These are phyloP conservation scores for Acanthurus tractus DNA, from an alignment of 2,797 vertebrate genomes.

Conservation along the genomic window DNA sequence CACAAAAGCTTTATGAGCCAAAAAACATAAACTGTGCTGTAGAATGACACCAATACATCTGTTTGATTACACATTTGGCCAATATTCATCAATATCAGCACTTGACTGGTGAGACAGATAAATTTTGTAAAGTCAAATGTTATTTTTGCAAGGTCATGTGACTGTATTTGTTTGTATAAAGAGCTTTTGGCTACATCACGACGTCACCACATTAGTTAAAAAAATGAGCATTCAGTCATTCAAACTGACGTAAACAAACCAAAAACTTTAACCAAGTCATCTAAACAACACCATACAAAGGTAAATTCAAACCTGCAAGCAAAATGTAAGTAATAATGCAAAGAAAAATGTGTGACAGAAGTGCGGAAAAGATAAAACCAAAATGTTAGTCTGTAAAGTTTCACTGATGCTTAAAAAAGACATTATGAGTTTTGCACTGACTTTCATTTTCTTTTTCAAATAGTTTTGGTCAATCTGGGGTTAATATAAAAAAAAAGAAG, in stretches of 20 bases:
- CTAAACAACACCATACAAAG: neutral
- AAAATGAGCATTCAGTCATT: neutral
- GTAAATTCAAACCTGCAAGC: neutral
- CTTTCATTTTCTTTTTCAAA: too few species aligned
- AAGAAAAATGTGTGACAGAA: neutral
- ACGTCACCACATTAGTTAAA: neutral
- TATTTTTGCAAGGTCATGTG: neutral
- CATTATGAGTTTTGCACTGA: too few species aligned
- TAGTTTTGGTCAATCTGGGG: too few species aligned
- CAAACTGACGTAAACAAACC: neutral
- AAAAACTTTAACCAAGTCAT: too few species aligned
- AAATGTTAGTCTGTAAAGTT: neutral
- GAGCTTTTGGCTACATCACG: neutral
- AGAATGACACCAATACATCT: neutral
- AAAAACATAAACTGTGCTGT: neutral
- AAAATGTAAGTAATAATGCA: neutral
- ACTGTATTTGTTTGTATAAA: neutral
- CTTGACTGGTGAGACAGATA: neutral
- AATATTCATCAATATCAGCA: neutral
- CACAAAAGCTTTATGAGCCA: constrained; percentile 12
- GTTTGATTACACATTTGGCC: neutral
- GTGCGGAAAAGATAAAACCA: neutral
- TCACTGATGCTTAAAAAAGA: neutral
- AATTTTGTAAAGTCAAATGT: neutral
- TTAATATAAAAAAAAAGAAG: neutral